phyloP scores from a whole-genome alignment of 2,113 vertebrate species.

The Amphilophus citrinellus region DNA sequence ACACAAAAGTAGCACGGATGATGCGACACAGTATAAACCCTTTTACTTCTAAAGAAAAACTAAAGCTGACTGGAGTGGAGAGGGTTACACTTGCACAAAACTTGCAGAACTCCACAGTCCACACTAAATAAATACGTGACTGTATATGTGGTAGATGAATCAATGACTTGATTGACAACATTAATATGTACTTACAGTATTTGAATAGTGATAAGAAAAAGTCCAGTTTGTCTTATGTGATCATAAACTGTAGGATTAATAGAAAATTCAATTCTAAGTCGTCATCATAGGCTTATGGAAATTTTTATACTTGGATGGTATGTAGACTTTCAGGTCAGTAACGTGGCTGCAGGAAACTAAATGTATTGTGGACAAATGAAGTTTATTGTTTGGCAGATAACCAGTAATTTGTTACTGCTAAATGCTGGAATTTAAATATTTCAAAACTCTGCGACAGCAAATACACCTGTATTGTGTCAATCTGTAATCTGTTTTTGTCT shows the following conservation, averaged over 20 bases:
- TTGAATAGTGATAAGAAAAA: not conserved
- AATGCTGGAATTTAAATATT: not conserved
- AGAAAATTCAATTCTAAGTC: not conserved
- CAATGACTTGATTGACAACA: not conserved
- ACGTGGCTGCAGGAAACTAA: not conserved
- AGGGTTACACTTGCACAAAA: not conserved
- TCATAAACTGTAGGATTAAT: not conserved
- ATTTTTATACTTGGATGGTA: not conserved
- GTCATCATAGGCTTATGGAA: not conserved
- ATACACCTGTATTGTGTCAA: not conserved
- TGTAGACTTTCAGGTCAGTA: not conserved
- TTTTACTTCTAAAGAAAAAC: not conserved
- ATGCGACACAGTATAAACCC: not conserved
- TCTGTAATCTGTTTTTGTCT: not conserved
- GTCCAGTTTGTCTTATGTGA: not conserved
- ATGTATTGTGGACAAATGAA: too few species aligned
- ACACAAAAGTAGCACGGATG: not conserved
- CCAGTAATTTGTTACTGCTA: not conserved
- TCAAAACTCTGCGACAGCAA: not conserved
- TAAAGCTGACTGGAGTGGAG: not conserved
- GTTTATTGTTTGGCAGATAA: not conserved
- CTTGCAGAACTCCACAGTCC: not conserved
- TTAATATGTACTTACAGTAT: not conserved
- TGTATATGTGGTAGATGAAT: not conserved
- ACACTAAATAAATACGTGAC: not conserved